A percentile compares a stretch with the other conserved stretches of the same genome.
Conservation (phyloP, 2,113 vertebrate species). For the Prinia subflava region DNA sequence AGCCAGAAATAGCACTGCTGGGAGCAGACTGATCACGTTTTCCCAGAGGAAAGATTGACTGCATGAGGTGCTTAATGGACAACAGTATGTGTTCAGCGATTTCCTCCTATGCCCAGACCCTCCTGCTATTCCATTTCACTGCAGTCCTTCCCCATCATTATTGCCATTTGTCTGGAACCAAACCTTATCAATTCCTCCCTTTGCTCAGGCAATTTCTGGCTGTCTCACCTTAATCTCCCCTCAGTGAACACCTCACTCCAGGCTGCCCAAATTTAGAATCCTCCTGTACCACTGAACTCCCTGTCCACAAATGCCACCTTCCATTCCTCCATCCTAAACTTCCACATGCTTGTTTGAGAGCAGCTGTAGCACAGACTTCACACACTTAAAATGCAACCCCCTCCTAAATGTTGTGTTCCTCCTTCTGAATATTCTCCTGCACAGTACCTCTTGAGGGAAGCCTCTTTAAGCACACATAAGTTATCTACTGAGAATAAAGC, state of each 20-base stretch:
- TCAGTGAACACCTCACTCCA: not conserved
- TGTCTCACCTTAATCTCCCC: not conserved
- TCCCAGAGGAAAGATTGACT: not conserved
- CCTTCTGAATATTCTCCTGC: not conserved
- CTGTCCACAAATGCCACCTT: not conserved
- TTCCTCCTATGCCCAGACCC: not conserved
- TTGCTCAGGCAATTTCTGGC: not conserved
- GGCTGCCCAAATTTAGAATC: not conserved
- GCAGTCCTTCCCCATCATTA: not conserved
- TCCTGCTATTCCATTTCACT: not conserved
- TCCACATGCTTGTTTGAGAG: not conserved
- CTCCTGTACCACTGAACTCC: not conserved
- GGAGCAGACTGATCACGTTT: not conserved
- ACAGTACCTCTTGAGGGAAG: not conserved
- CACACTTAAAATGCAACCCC: not conserved
- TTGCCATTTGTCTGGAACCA: not conserved
- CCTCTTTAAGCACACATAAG: not conserved
- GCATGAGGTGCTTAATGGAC: not conserved
- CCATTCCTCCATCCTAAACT: not conserved
- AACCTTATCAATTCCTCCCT: not conserved
- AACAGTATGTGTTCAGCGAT: accelerated
- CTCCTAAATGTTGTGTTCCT: not conserved
- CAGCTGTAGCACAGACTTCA: not conserved
- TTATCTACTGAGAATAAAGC: not conserved
- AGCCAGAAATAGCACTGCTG: constrained; percentile 8